Evolutionary conservation across 2,797 vertebrate genomes (phyloP).

Genomic region (Semaprochilodus insignis): DNA sequence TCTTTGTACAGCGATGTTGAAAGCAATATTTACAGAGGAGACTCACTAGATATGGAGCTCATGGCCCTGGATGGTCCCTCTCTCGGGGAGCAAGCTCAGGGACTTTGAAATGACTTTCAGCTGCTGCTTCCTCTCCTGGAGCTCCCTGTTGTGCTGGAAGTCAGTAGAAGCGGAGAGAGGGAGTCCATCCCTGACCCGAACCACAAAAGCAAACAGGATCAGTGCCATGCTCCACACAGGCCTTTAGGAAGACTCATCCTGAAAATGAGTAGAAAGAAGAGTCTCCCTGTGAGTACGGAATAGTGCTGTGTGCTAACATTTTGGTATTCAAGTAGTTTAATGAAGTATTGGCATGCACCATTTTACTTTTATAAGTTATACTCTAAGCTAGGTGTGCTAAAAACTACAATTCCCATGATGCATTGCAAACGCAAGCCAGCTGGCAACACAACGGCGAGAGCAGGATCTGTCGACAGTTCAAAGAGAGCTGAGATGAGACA

Average conservation of each 20-base stretch:
- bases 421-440: neutral
- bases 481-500: neutral
- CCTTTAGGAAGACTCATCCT: conserved; percentile 84
- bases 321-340: neutral
- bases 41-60: conserved; percentile 90
- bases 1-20: neutral
- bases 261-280: conserved; percentile 25
- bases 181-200: conserved; percentile 93
- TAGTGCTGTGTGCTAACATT: neutral
- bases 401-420: neutral
- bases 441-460: neutral
- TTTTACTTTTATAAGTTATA: neutral
- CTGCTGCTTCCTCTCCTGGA: conserved; percentile 90
- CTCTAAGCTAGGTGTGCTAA: neutral
- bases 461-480: neutral
- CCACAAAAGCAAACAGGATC: conserved; percentile 96
- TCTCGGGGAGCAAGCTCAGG: conserved; percentile 79
- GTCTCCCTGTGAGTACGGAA: neutral
- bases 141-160: conserved; percentile 88
- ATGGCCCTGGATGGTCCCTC: conserved; percentile 82
- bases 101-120: conserved; percentile 84
- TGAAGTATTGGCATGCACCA: neutral
- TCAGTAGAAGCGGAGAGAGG: conserved; percentile 97
- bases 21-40: neutral
- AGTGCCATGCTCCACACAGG: conserved; percentile 88